phyloP scores from a whole-genome alignment of 2,113 vertebrate genomes.

The Cairina moschata region DNA sequence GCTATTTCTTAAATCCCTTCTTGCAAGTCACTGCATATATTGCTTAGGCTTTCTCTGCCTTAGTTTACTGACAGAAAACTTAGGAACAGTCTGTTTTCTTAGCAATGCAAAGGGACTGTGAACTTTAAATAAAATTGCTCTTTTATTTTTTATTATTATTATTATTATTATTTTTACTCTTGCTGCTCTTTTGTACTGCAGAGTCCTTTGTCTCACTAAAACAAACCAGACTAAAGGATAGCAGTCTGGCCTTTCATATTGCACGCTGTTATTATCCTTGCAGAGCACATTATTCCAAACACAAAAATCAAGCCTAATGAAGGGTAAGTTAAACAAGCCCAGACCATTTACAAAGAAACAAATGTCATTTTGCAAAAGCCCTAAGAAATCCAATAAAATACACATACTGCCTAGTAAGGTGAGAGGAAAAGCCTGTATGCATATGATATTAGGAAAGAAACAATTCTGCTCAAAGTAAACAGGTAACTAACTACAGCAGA shows the following conservation, averaged over 20 bases:
- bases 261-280: background rate
- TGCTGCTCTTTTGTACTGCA: background rate
- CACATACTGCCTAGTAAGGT: background rate
- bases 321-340: background rate
- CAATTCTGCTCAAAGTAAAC: background rate
- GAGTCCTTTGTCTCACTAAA: background rate
- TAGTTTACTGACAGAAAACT: background rate
- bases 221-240: background rate
- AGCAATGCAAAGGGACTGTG: background rate
- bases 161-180: no score
- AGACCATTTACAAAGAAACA: background rate
- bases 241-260: background rate
- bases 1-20: background rate
- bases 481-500: background rate
- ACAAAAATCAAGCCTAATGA: background rate
- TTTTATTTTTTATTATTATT: no score
- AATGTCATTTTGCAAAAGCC: background rate
- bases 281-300: background rate
- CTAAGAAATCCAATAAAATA: slow-evolving; percentile 6
- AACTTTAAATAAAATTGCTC: background rate
- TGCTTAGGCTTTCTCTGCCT: background rate
- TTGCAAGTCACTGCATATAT: background rate
- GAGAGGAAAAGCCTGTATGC: background rate
- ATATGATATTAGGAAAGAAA: background rate
- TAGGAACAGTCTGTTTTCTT: background rate